Base-by-base conservation (phyloP, 2,888 invertebrate genomes). In the Meganola albula region DNA sequence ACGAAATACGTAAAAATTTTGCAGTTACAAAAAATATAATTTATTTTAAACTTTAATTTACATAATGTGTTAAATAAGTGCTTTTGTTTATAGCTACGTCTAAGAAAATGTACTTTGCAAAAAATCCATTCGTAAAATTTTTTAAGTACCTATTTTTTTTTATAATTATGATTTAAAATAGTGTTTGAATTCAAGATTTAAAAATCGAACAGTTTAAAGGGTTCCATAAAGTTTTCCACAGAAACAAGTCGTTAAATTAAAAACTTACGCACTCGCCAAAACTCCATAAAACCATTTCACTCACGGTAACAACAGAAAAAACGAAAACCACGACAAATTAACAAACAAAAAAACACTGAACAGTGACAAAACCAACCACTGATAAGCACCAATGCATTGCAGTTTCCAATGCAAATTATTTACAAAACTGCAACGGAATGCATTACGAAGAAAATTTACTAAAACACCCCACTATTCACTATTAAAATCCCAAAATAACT, bases 351-450 rank as follows among this genome's bases (percentile, higher is more conserved):
- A 62, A 61, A 74, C 80, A 82, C 84, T 84, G 53, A 68, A 74
- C 64, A 84, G 85, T 73, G 84, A 80, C 75, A 36, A 52, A 57
- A 53, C 43, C 43, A 63, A 83, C 80, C 84, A 80, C 84, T 85
- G 46, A 85, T 85, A 43, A 85, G 84, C 65, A 63, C 76, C 76
- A 44, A 25, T 44, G 44, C 58, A 63, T 64, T 83, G 84, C 83
- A 84, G 67, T 71, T 60, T 42, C 50, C 40, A 45, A 77, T 83
- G 84, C 83, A 82, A 84, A 79, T 79, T 83, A 85, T 83, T 83
- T 83, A 83, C 76, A 53, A 46, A 37, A 49, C 60, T 78, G 80
- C 82, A 82, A 52, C 64, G 40, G 53, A 58, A 54, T 80, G 82
- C 82, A 83, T 70, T 51, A 44, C 44, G 41, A 47, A 40, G 40